Percentiles rank a stretch among this genome's conserved stretches.
These are phyloP conservation scores for Synergus itoensis DNA, from an alignment of 2,888 invertebrate species.

Conservation along the genomic window DNA sequence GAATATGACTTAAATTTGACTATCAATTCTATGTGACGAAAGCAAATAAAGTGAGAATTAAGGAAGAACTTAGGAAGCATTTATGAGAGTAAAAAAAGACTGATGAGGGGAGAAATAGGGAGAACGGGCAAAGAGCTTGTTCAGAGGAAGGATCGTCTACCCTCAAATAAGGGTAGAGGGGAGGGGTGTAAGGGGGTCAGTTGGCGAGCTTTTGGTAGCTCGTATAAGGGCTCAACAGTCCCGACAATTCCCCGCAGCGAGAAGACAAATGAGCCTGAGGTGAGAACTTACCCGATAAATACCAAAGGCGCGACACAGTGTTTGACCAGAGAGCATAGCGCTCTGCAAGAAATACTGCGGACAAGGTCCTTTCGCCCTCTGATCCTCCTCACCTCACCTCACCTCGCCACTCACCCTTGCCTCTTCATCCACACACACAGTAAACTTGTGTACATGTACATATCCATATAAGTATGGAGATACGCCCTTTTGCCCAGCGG, in stretches of 20 bases:
- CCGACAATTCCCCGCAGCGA: slow-evolving; percentile 68
- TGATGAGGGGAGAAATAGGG: slow-evolving; percentile 41
- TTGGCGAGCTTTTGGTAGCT: slow-evolving; percentile 63
- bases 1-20: no score
- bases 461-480: background rate
- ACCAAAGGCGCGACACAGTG: slow-evolving; percentile 77
- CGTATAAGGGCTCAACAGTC: slow-evolving; percentile 57
- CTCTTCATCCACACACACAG: slow-evolving; percentile 27
- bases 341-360: slow-evolving; percentile 75
- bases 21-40: no score
- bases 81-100: slow-evolving; percentile 49
- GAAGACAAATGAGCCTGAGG: slow-evolving; percentile 78
- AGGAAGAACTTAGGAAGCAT: background rate
- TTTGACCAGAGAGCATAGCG: slow-evolving; percentile 75
- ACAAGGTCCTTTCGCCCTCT: slow-evolving; percentile 64
- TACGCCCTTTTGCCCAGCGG: slow-evolving; percentile 28
- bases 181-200: slow-evolving; percentile 54
- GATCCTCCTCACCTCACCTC: slow-evolving; percentile 47
- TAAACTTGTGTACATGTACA: slow-evolving; percentile 37
- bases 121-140: slow-evolving; percentile 40
- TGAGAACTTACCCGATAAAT: slow-evolving; percentile 78
- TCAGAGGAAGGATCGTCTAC: slow-evolving; percentile 11
- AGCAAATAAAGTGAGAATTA: background rate
- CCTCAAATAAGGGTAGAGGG: slow-evolving; percentile 42
- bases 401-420: slow-evolving; percentile 39